Evolutionary conservation across 2,113 vertebrate genomes (phyloP).

Genomic region (Petrocephalus microphthalmus): DNA sequence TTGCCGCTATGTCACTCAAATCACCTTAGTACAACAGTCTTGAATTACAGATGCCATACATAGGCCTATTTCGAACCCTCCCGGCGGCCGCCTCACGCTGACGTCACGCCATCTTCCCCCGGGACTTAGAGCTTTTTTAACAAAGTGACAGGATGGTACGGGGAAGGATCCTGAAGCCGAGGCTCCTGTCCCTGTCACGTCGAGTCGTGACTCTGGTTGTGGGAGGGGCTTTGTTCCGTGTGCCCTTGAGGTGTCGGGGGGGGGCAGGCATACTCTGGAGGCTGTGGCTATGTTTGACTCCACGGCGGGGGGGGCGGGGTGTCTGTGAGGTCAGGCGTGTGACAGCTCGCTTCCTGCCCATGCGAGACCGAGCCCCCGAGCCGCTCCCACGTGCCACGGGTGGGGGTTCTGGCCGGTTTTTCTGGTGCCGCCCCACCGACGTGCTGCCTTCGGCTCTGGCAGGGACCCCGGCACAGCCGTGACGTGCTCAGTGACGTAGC

Average conservation of each 20-base stretch:
- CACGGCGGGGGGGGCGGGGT: background rate
- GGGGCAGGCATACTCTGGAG: background rate
- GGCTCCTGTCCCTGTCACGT: background rate
- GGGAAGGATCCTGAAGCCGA: background rate
- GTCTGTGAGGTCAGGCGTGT: background rate
- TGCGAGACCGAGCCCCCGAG: background rate
- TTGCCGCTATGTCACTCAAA: too few species aligned
- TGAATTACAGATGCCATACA: too few species aligned
- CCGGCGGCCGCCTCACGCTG: background rate
- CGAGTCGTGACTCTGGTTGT: background rate
- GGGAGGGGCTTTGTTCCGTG: background rate
- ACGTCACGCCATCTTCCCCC: background rate
- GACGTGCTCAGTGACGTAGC: background rate
- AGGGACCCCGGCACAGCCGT: background rate
- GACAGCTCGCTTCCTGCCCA: background rate
- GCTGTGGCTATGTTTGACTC: background rate
- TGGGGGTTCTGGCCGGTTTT: background rate
- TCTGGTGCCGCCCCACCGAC: background rate
- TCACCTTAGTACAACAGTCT: too few species aligned
- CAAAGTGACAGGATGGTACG: background rate
- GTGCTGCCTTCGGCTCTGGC: background rate
- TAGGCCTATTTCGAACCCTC: too few species aligned
- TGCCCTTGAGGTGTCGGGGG: background rate
- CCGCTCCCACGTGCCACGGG: background rate
- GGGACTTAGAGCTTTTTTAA: background rate